Evolutionary conservation across 2,888 invertebrate species (phyloP), one percentile per base, ranked within the genome.

Genomic region (Metalampra italica): DNA sequence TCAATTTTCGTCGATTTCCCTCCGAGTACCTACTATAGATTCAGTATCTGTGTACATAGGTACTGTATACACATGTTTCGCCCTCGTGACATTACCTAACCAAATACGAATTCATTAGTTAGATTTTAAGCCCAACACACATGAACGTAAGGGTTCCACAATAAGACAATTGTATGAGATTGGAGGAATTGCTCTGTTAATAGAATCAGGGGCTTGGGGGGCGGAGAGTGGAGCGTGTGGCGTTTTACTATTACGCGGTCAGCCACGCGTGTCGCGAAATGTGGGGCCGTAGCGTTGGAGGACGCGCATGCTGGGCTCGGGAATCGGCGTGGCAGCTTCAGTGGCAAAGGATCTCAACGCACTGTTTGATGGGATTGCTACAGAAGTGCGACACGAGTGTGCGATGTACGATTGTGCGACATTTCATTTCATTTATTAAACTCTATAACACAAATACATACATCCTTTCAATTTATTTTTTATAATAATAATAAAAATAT

Each of bases 181-280:
- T 71, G 68, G 65, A 68, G 67, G 63, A 77, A 79, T 78, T 74
- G 72, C 71, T 72, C 66, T 64, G 73, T 73, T 80, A 77, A 79
- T 82, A 71, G 71, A 77, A 79, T 74, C 66, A 69, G 60, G 57
- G 55, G 57, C 51, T 59, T 55, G 54, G 50, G 53, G 39, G 39
- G 13, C 7, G 39, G 42, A 39, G 62, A 51, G 51, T 45, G 56
- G 64, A 52, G 62, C 53, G 62, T 64, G 54, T 30, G 42, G 29
- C 9, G 45, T 46, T 45, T 70, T 65, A 68, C 64, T 61, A 62
- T 61, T 61, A 61, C 54, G 64, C 56, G 71, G 72, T 65, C 69
- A 66, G 62, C 70, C 70, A 70, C 66, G 75, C 70, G 67, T 69
- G 59, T 56, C 11, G 37, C 1, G 22, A 29, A 22, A 36, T 22